These are phyloP conservation scores for Hirundichthys speculiger DNA, from an alignment of 2,113 vertebrate species.

Conservation along the genomic window DNA sequence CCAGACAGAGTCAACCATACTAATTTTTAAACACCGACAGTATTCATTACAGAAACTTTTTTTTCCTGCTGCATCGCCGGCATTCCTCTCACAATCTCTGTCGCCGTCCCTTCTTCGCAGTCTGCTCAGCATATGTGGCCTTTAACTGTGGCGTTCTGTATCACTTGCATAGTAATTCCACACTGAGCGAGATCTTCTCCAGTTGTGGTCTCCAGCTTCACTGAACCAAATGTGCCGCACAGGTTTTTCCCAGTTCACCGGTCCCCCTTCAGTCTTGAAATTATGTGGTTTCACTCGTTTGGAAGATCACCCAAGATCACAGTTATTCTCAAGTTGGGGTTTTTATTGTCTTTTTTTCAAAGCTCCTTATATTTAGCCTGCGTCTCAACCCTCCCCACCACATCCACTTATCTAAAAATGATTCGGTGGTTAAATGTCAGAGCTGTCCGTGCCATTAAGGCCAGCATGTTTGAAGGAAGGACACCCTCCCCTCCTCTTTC, in stretches of 20 bases:
- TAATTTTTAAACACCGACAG: slow-evolving; percentile 35
- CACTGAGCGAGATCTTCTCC: slow-evolving; percentile 2
- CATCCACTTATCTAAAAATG: slow-evolving; percentile 74
- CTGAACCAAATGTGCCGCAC: background rate
- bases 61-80: slow-evolving; percentile 27
- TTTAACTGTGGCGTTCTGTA: slow-evolving; percentile 10
- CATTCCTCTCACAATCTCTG: background rate
- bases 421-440: slow-evolving; percentile 80
- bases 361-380: slow-evolving; percentile 32
- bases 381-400: slow-evolving; percentile 30
- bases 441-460: slow-evolving; percentile 84
- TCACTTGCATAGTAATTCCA: slow-evolving; percentile 25
- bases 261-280: background rate
- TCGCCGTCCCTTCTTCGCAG: slow-evolving; percentile 12
- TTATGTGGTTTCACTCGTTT: background rate
- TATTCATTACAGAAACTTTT: slow-evolving; percentile 44
- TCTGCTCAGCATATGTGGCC: slow-evolving; percentile 29
- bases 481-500: slow-evolving; percentile 55
- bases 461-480: slow-evolving; percentile 80
- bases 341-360: slow-evolving; percentile 13
- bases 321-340: background rate
- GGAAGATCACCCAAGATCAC: background rate
- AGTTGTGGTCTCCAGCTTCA: slow-evolving; percentile 2
- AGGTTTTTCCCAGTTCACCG: background rate
- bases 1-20: background rate